phyloP scores from a whole-genome alignment of 2,113 vertebrate genomes.

The Leptobrachium ailaonicum region DNA sequence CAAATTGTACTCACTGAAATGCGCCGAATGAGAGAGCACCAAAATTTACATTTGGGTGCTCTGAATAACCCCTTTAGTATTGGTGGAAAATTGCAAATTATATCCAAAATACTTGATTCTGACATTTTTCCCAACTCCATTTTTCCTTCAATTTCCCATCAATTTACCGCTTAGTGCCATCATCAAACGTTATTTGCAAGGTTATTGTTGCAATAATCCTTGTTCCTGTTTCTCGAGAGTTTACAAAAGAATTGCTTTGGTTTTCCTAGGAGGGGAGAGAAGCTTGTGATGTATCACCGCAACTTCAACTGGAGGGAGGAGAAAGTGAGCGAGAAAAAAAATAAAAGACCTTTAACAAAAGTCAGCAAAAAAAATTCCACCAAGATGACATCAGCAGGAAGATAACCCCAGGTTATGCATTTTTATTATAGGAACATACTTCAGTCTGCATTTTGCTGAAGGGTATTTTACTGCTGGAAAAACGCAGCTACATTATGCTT shows the following conservation, averaged over 20 bases:
- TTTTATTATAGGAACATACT: conserved; percentile 12
- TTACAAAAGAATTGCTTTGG: background rate
- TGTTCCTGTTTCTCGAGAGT: too few relatives aligned
- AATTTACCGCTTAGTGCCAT: too few relatives aligned
- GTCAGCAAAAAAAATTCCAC: conserved; percentile 7
- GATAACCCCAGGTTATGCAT: conserved; percentile 33
- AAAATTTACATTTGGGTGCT: too few relatives aligned
- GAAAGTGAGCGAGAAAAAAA: background rate
- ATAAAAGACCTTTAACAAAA: background rate
- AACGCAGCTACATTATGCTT: background rate
- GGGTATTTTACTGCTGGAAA: background rate
- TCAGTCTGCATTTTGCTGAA: background rate
- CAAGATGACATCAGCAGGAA: conserved; percentile 19
- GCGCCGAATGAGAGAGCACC: too few relatives aligned
- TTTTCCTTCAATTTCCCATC: too few relatives aligned
- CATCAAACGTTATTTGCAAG: too few relatives aligned
- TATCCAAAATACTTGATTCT: too few relatives aligned
- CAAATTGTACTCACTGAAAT: too few relatives aligned
- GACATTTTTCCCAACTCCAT: too few relatives aligned
- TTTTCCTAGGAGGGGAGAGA: background rate
- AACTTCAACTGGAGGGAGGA: background rate
- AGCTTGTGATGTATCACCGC: background rate
- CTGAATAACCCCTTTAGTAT: too few relatives aligned
- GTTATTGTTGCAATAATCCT: too few relatives aligned
- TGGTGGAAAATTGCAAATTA: too few relatives aligned